Percentiles rank a stretch among this genome's conserved stretches.
Conservation (phyloP, 1,140 invertebrate genomes). For the Diabrotica undecimpunctata region DNA sequence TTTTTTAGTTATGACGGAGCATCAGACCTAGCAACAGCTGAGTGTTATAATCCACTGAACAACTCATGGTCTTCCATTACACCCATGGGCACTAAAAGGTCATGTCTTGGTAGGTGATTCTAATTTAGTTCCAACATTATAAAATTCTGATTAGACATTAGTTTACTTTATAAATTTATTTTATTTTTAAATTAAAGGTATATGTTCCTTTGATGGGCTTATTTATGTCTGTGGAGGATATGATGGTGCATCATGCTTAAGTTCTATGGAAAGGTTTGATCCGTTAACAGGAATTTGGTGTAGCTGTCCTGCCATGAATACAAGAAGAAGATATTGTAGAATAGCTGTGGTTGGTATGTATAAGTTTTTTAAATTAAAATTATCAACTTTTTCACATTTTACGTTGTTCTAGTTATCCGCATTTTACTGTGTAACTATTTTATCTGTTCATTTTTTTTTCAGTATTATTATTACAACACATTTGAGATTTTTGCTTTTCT, state of each 20-base stretch:
- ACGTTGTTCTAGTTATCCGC: neutral
- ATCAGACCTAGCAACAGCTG: constrained; percentile 62
- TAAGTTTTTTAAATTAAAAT: neutral
- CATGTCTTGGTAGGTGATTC: constrained; percentile 55
- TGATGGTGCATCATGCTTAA: constrained; percentile 67
- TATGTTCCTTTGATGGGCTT: constrained; percentile 61
- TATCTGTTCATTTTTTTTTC: neutral
- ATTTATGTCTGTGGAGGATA: constrained; percentile 72
- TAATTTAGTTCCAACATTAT: too few relatives aligned
- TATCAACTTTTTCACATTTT: neutral
- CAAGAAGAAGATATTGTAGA: constrained; percentile 60
- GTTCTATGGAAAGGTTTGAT: constrained; percentile 66
- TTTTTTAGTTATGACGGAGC: constrained; percentile 62
- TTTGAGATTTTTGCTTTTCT: too few relatives aligned
- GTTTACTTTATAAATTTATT: too few relatives aligned
- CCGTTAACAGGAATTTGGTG: constrained; percentile 64
- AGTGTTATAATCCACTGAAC: constrained; percentile 60
- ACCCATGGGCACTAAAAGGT: constrained; percentile 72
- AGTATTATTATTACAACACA: neutral
- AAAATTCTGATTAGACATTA: too few relatives aligned
- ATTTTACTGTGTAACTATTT: neutral
- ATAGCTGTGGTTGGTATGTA: constrained; percentile 56
- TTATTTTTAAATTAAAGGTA: constrained; percentile 41
- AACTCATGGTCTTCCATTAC: constrained; percentile 64
- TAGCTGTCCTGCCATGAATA: constrained; percentile 64